A percentile compares a stretch with the other conserved stretches of the same genome.
phyloP scores from a whole-genome alignment of 2,888 invertebrate genomes.

The Neocrepidodera transversa region DNA sequence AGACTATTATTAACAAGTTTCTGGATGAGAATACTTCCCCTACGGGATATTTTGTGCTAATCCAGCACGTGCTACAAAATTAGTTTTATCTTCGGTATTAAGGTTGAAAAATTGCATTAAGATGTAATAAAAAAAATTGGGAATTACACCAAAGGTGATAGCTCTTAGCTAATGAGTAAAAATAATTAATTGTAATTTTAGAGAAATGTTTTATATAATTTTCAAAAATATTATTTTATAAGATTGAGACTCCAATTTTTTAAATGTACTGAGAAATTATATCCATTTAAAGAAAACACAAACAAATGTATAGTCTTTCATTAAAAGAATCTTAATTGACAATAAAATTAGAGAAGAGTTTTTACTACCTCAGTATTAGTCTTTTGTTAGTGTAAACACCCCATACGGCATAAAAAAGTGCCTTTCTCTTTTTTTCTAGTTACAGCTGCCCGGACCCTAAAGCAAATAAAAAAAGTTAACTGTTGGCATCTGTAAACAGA shows the following conservation, averaged over 20 bases:
- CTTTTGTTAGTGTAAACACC: constrained; percentile 7
- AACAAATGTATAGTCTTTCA: too few relatives aligned
- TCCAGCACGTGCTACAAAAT: constrained; percentile 38
- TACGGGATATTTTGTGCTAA: constrained; percentile 28
- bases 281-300: too few relatives aligned
- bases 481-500: constrained; percentile 4
- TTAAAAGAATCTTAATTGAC: neutral
- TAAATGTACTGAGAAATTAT: too few relatives aligned
- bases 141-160: too few relatives aligned
- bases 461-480: constrained; percentile 5
- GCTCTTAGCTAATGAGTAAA: too few relatives aligned
- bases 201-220: too few relatives aligned
- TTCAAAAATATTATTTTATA: too few relatives aligned
- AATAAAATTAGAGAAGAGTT: constrained; percentile 10
- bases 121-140: constrained; percentile 23
- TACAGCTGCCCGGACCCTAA: neutral
- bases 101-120: constrained; percentile 31
- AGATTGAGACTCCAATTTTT: too few relatives aligned
- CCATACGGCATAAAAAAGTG: constrained; percentile 7
- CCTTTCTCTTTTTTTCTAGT: constrained; percentile 2
- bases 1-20: constrained; percentile 14
- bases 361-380: neutral
- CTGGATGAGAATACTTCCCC: constrained; percentile 7
- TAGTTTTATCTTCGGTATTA: constrained; percentile 33
- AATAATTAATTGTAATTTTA: too few relatives aligned